Base-by-base conservation (phyloP, 2,888 invertebrate genomes). In the Antitype chi region DNA sequence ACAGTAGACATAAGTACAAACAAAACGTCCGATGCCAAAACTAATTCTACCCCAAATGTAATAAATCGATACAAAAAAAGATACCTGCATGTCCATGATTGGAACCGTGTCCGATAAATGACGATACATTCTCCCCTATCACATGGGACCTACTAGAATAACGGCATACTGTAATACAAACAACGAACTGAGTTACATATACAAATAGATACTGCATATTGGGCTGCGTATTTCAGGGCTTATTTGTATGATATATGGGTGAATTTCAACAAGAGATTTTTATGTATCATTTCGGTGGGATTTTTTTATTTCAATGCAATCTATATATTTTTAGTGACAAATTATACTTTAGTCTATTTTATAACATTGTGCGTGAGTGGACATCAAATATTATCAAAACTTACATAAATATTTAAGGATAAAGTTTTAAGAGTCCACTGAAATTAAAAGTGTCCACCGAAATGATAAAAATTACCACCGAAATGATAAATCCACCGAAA, bases 21-120 rank as follows among this genome's bases (percentile, higher is more conserved):
- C 47, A 78, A 74, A 74, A 66, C 8, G 11, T 55, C 28, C 49
- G 6, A 38, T 66, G 47, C 66, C 38, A 23, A 74, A 78, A 78
- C 53, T 66, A 28, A 81, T 74, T 49, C 20, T 49, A 60, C 47
- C 60, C 69, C 43, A 70, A 80, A 57, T 67, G 78, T 82, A 70
- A 77, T 67, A 80, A 80, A 80, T 80, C 67, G 71, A 82, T 68
- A 63, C 70, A 70, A 69, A 80, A 70, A 80, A 68, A 78, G 38
- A 71, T 80, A 82, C 78, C 83, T 80, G 78, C 17, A 57, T 60
- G 55, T 38, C n/a, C 69, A 47, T 84, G 81, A 81, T 84, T 81
- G 84, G 84, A 66, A 70, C 69, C 63, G 60, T 79, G 79, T 83
- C 60, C 69, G 73, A 79, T 84, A 81, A 84, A 81, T 83, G 81